phyloP scores from a whole-genome alignment of 2,888 invertebrate genomes.

The Chydorus sphaericus region DNA sequence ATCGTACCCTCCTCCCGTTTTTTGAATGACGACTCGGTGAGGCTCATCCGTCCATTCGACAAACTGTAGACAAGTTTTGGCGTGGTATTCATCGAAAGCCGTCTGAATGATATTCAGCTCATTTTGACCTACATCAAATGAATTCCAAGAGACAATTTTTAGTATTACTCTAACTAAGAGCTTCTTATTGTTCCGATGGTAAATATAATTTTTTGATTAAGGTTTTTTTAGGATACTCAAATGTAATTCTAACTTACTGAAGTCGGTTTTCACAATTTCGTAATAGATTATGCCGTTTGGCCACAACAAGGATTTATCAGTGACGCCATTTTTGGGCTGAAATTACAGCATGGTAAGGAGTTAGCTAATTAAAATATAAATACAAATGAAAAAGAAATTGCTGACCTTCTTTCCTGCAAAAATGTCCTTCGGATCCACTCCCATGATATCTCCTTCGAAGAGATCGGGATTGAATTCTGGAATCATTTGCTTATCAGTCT shows the following conservation, averaged over 20 bases:
- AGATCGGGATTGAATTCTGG: constrained; percentile 22
- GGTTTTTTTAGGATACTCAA: too few species aligned
- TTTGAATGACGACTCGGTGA: background rate
- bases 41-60: background rate
- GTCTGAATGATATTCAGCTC: background rate
- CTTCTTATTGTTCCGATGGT: too few species aligned
- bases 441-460: constrained; percentile 23
- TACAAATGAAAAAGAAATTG: background rate
- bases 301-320: constrained; percentile 22
- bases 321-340: constrained; percentile 23
- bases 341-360: background rate
- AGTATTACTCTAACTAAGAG: too few species aligned
- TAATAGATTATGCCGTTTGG: constrained; percentile 25
- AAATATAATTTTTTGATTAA: too few species aligned
- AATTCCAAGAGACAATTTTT: too few species aligned
- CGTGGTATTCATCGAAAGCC: background rate
- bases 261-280: constrained; percentile 24
- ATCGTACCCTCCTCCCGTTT: background rate
- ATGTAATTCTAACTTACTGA: constrained; percentile 21
- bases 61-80: background rate
- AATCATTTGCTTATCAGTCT: too few species aligned
- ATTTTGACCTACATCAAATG: too few species aligned
- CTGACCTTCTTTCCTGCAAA: background rate
- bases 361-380: background rate
- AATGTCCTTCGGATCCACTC: constrained; percentile 13